Percentiles rank a stretch among this genome's conserved stretches.
Evolutionary conservation across 2,888 invertebrate species (phyloP).

Genomic region (Oligia fasciuncula): DNA sequence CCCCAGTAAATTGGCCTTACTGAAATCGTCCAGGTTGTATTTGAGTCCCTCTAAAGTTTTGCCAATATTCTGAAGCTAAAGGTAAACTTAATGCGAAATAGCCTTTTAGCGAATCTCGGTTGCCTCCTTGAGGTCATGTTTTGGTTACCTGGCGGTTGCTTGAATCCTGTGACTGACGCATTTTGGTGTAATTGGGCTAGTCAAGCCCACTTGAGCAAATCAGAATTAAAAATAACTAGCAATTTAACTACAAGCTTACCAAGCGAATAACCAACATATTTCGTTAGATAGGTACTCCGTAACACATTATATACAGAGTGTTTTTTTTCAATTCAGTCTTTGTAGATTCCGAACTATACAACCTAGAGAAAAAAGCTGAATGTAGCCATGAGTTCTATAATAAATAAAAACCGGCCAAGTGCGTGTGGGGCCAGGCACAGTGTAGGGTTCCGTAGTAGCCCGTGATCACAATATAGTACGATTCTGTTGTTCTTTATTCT

Average conservation of each 20-base stretch:
- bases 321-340: no score
- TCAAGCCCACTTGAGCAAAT: not conserved
- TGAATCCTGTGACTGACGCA: not conserved
- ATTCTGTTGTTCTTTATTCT: no score
- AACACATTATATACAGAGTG: not conserved
- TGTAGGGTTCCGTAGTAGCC: no score
- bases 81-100: slow-evolving; percentile 11
- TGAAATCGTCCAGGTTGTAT: not conserved
- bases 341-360: not conserved
- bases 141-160: slow-evolving; percentile 14
- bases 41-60: not conserved
- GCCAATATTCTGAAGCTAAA: slow-evolving; percentile 4
- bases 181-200: slow-evolving; percentile 7
- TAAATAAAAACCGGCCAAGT: no score
- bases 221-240: slow-evolving; percentile 17
- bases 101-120: not conserved
- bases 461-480: no score
- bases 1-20: not conserved
- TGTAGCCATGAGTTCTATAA: not conserved
- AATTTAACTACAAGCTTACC: not conserved
- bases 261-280: not conserved
- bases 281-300: not conserved
- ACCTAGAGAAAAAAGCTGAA: not conserved
- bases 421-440: no score
- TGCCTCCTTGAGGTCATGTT: not conserved